Percentiles rank a stretch among this genome's conserved stretches.
These are phyloP conservation scores for Drosophila teissieri DNA, from an alignment of 1,140 invertebrate genomes.

Conservation along the genomic window DNA sequence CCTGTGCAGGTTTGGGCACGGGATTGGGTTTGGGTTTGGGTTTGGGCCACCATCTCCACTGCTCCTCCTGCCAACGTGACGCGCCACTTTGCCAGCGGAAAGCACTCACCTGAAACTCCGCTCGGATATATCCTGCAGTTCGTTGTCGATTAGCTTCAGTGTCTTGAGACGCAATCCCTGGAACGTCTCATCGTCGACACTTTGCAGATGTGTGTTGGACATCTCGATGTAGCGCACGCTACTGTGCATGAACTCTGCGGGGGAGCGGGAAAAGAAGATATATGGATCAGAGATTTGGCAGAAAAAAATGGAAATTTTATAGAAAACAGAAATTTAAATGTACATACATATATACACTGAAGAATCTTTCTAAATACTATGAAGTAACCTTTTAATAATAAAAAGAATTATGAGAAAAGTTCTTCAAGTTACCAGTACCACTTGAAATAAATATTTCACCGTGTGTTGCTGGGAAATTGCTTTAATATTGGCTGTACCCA, in stretches of 20 bases:
- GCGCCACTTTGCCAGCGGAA: conserved; percentile 31
- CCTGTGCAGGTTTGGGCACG: too few relatives aligned
- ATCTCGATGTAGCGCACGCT: conserved; percentile 86
- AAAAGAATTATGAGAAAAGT: too few relatives aligned
- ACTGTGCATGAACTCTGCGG: conserved; percentile 85
- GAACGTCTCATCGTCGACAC: conserved; percentile 85
- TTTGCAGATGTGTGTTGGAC: conserved; percentile 85
- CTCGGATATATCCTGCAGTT: conserved; percentile 85
- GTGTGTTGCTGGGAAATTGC: conserved; percentile 5
- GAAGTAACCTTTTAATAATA: too few relatives aligned
- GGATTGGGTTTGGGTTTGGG: conserved; percentile 14
- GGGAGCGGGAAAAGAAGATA: conserved; percentile 15
- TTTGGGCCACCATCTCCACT: conserved; percentile 34
- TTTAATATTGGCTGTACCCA: conserved; percentile 16
- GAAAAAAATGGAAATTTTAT: not conserved
- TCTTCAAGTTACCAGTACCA: too few relatives aligned
- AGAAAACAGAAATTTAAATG: not conserved
- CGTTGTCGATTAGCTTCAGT: conserved; percentile 86
- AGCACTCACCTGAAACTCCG: conserved; percentile 83
- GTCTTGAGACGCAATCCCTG: conserved; percentile 85
- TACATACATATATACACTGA: too few relatives aligned
- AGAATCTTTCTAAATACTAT: too few relatives aligned
- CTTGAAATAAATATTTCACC: too few relatives aligned
- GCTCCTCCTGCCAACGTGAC: conserved; percentile 28
- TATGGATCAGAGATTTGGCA: not conserved